Percentiles rank a stretch among this genome's conserved stretches.
These are phyloP conservation scores for Slavum lentiscoides DNA, from an alignment of 2,888 invertebrate genomes.

Conservation along the genomic window DNA sequence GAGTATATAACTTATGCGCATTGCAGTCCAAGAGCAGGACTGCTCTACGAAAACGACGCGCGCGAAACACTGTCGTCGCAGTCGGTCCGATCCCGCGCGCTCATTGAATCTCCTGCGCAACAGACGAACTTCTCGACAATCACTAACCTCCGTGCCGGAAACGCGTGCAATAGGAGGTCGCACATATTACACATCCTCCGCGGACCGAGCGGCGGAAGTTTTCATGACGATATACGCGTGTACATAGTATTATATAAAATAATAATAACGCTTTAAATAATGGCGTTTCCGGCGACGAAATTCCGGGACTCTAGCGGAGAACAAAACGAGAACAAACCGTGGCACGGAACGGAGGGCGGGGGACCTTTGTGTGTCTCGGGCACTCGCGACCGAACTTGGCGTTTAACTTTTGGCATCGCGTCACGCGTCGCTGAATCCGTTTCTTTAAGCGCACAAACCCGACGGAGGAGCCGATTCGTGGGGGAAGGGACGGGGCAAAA, in stretches of 20 bases:
- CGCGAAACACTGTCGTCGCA: neutral
- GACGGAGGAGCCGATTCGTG: neutral
- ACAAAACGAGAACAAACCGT: conserved; percentile 28
- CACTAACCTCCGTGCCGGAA: neutral
- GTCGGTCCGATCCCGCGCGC: neutral
- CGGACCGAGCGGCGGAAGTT: conserved; percentile 42
- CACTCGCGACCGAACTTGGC: conserved; percentile 26
- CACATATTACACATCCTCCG: conserved; percentile 1
- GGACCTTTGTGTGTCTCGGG: conserved; percentile 23
- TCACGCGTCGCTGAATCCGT: conserved; percentile 13
- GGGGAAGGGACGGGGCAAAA: neutral
- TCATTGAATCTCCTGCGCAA: neutral
- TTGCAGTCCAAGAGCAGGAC: too few species aligned
- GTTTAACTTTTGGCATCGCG: conserved; percentile 44
- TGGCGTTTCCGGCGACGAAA: conserved; percentile 27
- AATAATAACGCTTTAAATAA: conserved; percentile 41
- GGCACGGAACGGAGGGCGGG: too few species aligned
- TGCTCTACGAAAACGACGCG: neutral
- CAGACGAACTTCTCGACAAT: conserved; percentile 7
- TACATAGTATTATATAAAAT: too few species aligned
- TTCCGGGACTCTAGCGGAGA: conserved; percentile 32
- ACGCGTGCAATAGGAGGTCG: neutral
- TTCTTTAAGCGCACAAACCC: conserved; percentile 3
- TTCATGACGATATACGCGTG: conserved; percentile 31
- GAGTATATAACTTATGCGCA: too few species aligned